These are phyloP conservation scores for Eutrigla gurnardus DNA, from an alignment of 2,797 vertebrate genomes.

Conservation along the genomic window DNA sequence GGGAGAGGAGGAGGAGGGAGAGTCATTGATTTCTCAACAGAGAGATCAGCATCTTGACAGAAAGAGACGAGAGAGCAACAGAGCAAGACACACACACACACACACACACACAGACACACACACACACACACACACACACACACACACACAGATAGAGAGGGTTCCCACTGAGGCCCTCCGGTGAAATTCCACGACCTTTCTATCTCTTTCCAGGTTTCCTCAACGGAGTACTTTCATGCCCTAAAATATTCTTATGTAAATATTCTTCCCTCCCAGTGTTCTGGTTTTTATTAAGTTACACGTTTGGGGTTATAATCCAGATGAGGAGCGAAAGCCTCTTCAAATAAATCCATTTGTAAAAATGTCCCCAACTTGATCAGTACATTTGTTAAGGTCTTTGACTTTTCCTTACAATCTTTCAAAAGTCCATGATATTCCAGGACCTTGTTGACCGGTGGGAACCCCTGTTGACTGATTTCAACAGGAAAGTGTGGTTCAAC, in stretches of 20 bases:
- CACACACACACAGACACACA: constrained; percentile 24
- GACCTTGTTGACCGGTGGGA: constrained; percentile 50
- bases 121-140: constrained; percentile 20
- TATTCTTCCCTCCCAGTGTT: background rate
- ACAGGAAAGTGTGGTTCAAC: constrained; percentile 52
- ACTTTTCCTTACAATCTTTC: constrained; percentile 36
- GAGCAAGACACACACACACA: constrained; percentile 53
- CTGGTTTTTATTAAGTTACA: background rate
- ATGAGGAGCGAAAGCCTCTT: background rate
- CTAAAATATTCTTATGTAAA: background rate
- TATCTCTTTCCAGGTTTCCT: constrained; percentile 31
- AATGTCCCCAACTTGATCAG: constrained; percentile 4
- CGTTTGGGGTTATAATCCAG: too few species aligned
- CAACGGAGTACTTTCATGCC: background rate
- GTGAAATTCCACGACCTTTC: constrained; percentile 60
- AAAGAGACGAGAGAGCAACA: constrained; percentile 66
- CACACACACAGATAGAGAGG: constrained; percentile 5
- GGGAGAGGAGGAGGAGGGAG: constrained; percentile 42
- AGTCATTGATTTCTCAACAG: constrained; percentile 78
- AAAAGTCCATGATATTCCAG: constrained; percentile 53
- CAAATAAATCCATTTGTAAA: constrained; percentile 6
- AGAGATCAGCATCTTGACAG: constrained; percentile 81
- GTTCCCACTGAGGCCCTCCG: constrained; percentile 49
- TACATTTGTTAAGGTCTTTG: constrained; percentile 15
- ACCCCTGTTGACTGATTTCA: constrained; percentile 64